Evolutionary conservation across 2,797 vertebrate genomes (phyloP).

Genomic region (Sebastes aleutianus): DNA sequence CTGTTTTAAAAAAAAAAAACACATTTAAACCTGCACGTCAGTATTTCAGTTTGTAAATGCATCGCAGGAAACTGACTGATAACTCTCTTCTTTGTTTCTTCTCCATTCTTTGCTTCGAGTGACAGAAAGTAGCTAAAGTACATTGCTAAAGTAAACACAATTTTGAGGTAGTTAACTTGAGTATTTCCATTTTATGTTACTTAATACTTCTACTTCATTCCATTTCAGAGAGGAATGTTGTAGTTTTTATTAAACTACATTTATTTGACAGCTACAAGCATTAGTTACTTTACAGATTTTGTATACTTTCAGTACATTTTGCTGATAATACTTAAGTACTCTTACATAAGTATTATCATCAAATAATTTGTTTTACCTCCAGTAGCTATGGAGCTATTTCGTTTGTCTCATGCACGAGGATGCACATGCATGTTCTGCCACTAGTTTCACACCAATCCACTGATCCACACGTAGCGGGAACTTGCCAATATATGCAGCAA

Average conservation of each 20-base stretch:
- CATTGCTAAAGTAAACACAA: neutral
- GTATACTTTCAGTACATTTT: neutral
- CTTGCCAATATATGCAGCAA: neutral
- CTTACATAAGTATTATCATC: neutral
- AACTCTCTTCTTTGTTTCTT: neutral
- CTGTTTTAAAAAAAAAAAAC: slow-evolving; percentile 64
- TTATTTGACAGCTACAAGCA: neutral
- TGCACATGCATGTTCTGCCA: neutral
- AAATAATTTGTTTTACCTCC: neutral
- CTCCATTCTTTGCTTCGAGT: neutral
- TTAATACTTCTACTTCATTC: neutral
- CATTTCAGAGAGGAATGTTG: neutral
- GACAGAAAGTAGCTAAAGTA: neutral
- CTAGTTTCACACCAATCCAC: neutral
- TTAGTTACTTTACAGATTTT: neutral
- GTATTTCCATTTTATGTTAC: neutral
- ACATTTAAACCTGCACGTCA: neutral
- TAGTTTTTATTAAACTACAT: neutral
- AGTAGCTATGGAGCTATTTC: neutral
- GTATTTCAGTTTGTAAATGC: slow-evolving; percentile 1
- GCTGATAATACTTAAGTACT: neutral
- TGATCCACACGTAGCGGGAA: neutral
- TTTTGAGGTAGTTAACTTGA: neutral
- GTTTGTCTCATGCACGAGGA: neutral
- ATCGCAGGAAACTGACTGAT: neutral